Evolutionary conservation across 2,888 invertebrate genomes (phyloP).

Genomic region (Acanthosoma haemorrhoidale): DNA sequence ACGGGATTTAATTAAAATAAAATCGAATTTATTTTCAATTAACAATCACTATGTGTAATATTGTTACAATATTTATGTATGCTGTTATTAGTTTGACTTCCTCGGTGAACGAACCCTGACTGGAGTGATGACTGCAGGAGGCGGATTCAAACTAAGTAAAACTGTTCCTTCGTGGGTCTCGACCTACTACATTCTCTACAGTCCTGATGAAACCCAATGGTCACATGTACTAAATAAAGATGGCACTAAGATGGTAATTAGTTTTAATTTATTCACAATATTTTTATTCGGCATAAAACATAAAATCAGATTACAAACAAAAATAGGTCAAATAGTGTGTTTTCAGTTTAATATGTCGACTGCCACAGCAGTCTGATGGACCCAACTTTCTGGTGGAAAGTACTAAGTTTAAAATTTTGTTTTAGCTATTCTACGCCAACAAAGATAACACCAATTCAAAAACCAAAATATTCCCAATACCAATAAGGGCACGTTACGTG

Average conservation of each 20-base stretch:
- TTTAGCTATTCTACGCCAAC: conserved; percentile 64
- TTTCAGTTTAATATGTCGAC: too few species aligned
- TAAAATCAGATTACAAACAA: too few species aligned
- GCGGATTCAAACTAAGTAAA: conserved; percentile 50
- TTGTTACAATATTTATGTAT: background rate
- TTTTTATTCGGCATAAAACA: too few species aligned
- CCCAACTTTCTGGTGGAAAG: too few species aligned
- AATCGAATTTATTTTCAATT: too few species aligned
- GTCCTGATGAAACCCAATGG: conserved; percentile 65
- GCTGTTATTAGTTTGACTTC: conserved; percentile 63
- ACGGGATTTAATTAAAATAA: too few species aligned
- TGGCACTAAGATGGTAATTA: conserved; percentile 50
- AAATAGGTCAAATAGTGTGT: too few species aligned
- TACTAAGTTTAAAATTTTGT: conserved; percentile 10
- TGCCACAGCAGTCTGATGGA: too few species aligned
- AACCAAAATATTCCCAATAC: conserved; percentile 62
- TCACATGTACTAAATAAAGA: conserved; percentile 58
- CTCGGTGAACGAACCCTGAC: conserved; percentile 68
- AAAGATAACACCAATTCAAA: conserved; percentile 58
- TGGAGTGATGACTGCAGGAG: conserved; percentile 64
- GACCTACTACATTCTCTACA: conserved; percentile 66
- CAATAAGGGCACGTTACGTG: conserved; percentile 65
- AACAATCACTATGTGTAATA: background rate
- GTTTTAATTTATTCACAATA: too few species aligned
- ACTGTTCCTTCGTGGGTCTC: conserved; percentile 63